phyloP scores from a whole-genome alignment of 2,888 invertebrate species.

The Calliopum simillimum region DNA sequence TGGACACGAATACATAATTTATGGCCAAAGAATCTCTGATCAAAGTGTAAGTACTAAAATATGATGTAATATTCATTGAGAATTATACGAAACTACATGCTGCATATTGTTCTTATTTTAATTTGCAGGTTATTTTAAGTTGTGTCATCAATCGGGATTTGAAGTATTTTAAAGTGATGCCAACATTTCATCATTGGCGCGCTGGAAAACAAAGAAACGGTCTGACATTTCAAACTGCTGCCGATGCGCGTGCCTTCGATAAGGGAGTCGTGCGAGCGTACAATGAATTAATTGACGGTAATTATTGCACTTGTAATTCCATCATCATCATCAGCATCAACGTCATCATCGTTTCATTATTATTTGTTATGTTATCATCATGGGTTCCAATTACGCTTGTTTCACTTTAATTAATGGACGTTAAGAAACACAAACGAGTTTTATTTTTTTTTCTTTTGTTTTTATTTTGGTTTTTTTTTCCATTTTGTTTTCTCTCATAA shows the following conservation, averaged over 20 bases:
- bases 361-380: constrained; percentile 8
- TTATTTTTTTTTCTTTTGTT: background rate
- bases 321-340: constrained; percentile 34
- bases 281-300: constrained; percentile 92
- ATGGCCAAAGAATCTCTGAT: constrained; percentile 92
- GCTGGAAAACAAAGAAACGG: constrained; percentile 96
- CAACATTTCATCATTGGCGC: constrained; percentile 98
- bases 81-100: background rate
- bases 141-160: constrained; percentile 96
- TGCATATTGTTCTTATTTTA: constrained; percentile 36
- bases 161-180: constrained; percentile 97
- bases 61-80: background rate
- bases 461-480: constrained; percentile 13
- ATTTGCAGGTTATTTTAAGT: constrained; percentile 85
- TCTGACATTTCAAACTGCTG: constrained; percentile 94
- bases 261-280: constrained; percentile 90
- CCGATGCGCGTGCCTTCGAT: constrained; percentile 94
- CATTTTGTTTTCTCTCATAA: background rate
- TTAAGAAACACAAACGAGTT: background rate
- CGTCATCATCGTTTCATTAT: constrained; percentile 1
- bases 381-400: constrained; percentile 14
- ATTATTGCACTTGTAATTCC: constrained; percentile 57
- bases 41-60: constrained; percentile 77
- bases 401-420: constrained; percentile 14
- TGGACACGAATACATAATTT: constrained; percentile 91